Evolutionary conservation across 2,113 vertebrate genomes (phyloP).

Genomic region (Maccullochella peelii): DNA sequence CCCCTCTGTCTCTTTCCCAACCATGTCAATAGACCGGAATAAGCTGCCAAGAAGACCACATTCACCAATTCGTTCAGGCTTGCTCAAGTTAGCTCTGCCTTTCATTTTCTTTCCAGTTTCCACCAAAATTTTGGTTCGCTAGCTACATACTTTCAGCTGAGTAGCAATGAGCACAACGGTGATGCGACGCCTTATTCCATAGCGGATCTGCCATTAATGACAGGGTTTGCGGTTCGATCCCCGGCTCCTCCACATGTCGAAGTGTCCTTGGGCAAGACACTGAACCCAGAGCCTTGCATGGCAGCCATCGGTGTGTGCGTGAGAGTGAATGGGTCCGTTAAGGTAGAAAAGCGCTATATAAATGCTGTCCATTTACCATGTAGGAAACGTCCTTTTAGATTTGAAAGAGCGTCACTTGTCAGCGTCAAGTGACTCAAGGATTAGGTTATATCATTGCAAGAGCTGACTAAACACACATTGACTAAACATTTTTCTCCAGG

Average conservation of each 20-base stretch:
- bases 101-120: neutral
- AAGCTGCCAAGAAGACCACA: slow-evolving; percentile 65
- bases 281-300: neutral
- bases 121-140: slow-evolving; percentile 16
- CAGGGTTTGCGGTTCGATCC: neutral
- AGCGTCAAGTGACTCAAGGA: slow-evolving; percentile 9
- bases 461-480: slow-evolving; percentile 6
- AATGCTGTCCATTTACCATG: neutral
- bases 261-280: neutral
- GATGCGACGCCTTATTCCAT: no score
- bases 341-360: neutral
- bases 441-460: slow-evolving; percentile 30
- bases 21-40: slow-evolving; percentile 63
- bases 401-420: neutral
- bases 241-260: neutral
- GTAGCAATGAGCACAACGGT: no score
- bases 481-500: neutral
- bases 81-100: slow-evolving; percentile 46
- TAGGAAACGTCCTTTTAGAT: neutral
- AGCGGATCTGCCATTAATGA: neutral
- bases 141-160: neutral
- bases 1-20: slow-evolving; percentile 33
- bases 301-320: no score
- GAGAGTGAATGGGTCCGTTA: neutral
- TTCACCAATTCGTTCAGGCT: slow-evolving; percentile 72